Conservation (phyloP, 2,113 vertebrate genomes). For the Erinaceus europaeus region DNA sequence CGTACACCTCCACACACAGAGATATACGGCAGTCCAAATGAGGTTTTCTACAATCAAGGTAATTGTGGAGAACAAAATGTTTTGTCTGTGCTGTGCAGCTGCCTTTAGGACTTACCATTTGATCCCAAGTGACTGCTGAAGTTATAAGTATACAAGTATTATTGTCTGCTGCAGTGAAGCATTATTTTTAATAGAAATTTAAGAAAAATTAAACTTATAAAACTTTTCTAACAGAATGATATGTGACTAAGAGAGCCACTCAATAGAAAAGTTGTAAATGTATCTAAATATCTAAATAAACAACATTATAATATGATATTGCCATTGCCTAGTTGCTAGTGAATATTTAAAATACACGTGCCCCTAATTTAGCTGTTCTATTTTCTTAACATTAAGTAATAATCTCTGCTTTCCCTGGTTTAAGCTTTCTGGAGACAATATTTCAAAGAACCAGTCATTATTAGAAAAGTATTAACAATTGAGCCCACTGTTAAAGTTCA, state of each 20-base stretch:
- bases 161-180: slow-evolving; percentile 43
- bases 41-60: slow-evolving; percentile 87
- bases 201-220: slow-evolving; percentile 53
- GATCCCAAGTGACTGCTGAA: slow-evolving; percentile 78
- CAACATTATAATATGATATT: neutral
- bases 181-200: slow-evolving; percentile 45
- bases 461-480: no score
- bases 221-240: neutral
- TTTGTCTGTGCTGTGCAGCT: slow-evolving; percentile 79
- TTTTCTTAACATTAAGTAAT: neutral
- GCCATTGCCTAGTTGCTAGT: neutral
- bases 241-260: neutral
- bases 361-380: neutral
- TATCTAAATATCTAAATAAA: neutral
- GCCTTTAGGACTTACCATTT: slow-evolving; percentile 79
- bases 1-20: neutral
- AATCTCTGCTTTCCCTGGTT: no score
- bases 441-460: no score
- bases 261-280: neutral
- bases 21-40: slow-evolving; percentile 76
- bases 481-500: no score
- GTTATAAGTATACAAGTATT: slow-evolving; percentile 18
- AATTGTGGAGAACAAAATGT: slow-evolving; percentile 85
- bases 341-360: neutral
- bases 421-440: no score